Evolutionary conservation across 2,888 invertebrate species (phyloP), one percentile per base, ranked within the genome.

Genomic region (Diaprepes abbreviatus): DNA sequence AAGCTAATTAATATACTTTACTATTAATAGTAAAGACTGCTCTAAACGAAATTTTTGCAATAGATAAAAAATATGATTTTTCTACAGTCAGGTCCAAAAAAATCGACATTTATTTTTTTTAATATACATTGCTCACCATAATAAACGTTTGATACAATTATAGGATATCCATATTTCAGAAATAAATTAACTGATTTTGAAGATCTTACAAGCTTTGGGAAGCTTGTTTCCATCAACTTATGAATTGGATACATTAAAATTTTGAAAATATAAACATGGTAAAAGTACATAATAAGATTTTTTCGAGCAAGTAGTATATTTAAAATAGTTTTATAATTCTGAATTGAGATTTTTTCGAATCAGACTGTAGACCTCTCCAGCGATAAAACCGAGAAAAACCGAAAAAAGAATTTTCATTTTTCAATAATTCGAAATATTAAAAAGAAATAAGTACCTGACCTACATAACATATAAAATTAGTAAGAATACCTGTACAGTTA

Each of bases 381-480:
- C 48, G 45, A 45, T 19, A 43, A n/a, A 9, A 24, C 45, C n/a
- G 36, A 54, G 31, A 54, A 35, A 54, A 54, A 54, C 10, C 54
- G 16, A 16, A 54, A 35, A n/a, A 35, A n/a, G 19, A 33, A 16
- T 35, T 35, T 55, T 35, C 14, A 24, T 54, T 54, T 21, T 54
- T 19, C 33, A 52, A 63, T 43, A 57, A 66, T 35, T 66, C 43
- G 59, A 66, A 59, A 59, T 58, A 54, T 62, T 35, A 19, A 21
- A 33, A 17, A 63, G 28, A 66, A 65, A 55, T 64, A 45, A 43
- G 70, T 70, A 70, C 70, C 70, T 70, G 70, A 43, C 66, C 54
- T 66, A 54, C 55, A 63, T 70, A 70, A 70, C 70, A 70, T 65
- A 70, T 69, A 69, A 35, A 19, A 9, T 33, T 67, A 67, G 67